These are phyloP conservation scores for Tokudaia muenninki DNA, from an alignment of 2,797 vertebrate species.

Conservation along the genomic window DNA sequence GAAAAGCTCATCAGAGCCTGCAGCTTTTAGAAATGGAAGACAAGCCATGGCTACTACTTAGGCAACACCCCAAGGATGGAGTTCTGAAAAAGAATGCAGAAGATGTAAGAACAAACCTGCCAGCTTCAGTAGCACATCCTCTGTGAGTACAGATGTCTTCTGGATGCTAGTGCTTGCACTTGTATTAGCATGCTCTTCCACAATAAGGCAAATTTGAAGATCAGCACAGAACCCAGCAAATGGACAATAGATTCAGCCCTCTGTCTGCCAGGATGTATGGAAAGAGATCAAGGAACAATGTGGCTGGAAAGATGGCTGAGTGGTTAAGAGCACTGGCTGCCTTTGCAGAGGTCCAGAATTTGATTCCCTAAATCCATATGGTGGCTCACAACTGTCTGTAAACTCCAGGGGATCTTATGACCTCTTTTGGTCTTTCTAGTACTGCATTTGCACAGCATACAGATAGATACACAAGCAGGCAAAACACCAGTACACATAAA, in stretches of 20 bases:
- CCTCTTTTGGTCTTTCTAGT: background rate
- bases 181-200: no score
- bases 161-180: no score
- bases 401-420: background rate
- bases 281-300: background rate
- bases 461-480: background rate
- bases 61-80: background rate
- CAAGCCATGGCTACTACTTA: background rate
- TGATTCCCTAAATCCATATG: background rate
- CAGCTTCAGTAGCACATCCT: background rate
- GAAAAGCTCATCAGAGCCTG: background rate
- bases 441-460: background rate
- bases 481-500: background rate
- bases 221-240: background rate
- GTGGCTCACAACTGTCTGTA: background rate
- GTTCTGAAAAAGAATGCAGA: background rate
- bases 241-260: background rate
- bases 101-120: background rate
- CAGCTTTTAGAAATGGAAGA: background rate
- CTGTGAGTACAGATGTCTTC: background rate
- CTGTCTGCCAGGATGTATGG: background rate
- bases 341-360: background rate
- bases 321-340: background rate
- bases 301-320: background rate
- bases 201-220: background rate